phyloP scores from a whole-genome alignment of 1,140 invertebrate species.

The Euborellia annulipes region DNA sequence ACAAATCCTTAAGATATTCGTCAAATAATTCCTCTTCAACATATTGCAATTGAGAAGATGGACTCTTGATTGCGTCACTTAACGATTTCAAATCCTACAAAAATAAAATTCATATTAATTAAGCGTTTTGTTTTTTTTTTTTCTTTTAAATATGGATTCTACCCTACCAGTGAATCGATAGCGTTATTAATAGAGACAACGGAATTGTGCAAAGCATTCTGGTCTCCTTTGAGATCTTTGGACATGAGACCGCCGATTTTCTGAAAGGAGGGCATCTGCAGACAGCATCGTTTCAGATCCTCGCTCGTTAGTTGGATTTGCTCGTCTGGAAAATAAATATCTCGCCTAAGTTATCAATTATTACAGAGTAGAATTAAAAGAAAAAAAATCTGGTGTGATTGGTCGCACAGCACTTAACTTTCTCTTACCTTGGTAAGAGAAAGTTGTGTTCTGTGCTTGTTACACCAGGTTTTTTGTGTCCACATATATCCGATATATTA shows the following conservation, averaged over 20 bases:
- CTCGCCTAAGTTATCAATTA: background rate
- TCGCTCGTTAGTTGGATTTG: constrained; percentile 53
- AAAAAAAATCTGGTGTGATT: no score
- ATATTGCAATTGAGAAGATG: constrained; percentile 41
- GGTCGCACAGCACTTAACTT: no score
- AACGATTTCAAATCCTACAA: no score
- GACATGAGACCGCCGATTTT: constrained; percentile 63
- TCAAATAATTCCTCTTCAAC: constrained; percentile 33
- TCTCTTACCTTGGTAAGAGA: no score
- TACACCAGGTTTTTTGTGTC: no score
- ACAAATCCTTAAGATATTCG: constrained; percentile 39
- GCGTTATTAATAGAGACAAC: constrained; percentile 55
- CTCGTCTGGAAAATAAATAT: constrained; percentile 39
- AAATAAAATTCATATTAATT: background rate
- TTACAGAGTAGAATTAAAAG: no score
- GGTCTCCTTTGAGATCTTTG: constrained; percentile 44
- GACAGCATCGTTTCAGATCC: constrained; percentile 55
- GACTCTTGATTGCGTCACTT: constrained; percentile 36
- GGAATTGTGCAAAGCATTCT: constrained; percentile 43
- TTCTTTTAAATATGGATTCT: no score
- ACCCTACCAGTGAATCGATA: constrained; percentile 32
- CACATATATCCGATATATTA: no score
- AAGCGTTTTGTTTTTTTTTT: no score
- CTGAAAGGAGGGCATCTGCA: constrained; percentile 61
- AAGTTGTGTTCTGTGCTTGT: no score